Base-by-base conservation (phyloP, 2,797 vertebrate genomes). In the Pogonophryne albipinna region DNA sequence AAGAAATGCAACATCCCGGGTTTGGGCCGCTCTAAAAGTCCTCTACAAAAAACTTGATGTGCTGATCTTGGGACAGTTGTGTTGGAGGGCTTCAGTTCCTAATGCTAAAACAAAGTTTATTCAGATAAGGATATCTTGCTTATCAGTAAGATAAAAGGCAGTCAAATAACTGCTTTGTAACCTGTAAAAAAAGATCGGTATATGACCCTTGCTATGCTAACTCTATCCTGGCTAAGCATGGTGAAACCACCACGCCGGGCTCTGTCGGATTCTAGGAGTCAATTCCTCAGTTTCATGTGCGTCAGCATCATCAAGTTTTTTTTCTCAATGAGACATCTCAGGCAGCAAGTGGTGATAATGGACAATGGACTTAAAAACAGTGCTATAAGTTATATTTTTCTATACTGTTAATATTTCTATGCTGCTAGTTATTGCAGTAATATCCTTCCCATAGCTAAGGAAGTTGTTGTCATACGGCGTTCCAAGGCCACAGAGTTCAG, bases 331-430 rank as follows among this genome's bases (percentile, higher is more conserved):
- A 79, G 79, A 83, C 87, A 59, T 75, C 74, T 88, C 91, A 92
- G 90, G 91, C 85, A 90, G 93, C 93, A 63, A 94, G 94, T 95
- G 93, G 94, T 95, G 92, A 94, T 89, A 88, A 89, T 85, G 87
- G 90, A 92, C 83, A 93, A 92, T 87, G 90, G 90, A 91, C 79
- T 91, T 87, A 80, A 86, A 91, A 93, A 95, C 95, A 95, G 94
- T 95, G 95, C 95, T 95, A 93, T 94, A 94, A 93, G 94, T 95
- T 94, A 94, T 84, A 90, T 65, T 76, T 85, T 93, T 93, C 91
- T 94, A 95, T 93, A 92, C 67, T 93, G 92, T 90, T 92, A 93
- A 94, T 94, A 94, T 91, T 90, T 92, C 89, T 93, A 90, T 87
- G 88, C 90, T 94, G 93, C 92, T 94, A 91, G 79, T 88, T 86